Conservation (phyloP, 1,140 invertebrate species). For the Zeugodacus cucurbitae region DNA sequence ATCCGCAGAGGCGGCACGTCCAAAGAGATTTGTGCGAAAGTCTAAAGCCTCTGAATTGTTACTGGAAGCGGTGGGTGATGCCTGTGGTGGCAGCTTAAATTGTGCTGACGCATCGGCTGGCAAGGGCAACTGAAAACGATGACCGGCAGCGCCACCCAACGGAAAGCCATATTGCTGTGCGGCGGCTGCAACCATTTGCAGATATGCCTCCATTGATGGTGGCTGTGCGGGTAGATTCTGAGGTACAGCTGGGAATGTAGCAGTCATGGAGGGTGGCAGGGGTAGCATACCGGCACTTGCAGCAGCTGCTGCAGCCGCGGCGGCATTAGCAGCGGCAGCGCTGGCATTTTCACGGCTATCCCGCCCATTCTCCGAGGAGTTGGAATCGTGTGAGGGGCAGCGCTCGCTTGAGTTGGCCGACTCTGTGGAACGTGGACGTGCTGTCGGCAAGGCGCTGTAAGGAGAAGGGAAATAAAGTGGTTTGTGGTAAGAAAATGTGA, state of each 20-base stretch:
- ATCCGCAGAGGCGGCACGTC: constrained; percentile 56
- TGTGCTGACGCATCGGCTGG: constrained; percentile 67
- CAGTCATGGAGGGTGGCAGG: constrained; percentile 68
- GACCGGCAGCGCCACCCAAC: constrained; percentile 70
- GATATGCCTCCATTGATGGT: constrained; percentile 81
- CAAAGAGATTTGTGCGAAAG: constrained; percentile 60
- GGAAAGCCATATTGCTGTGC: constrained; percentile 79
- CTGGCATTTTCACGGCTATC: constrained; percentile 36
- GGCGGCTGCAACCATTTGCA: constrained; percentile 74
- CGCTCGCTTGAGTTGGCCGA: constrained; percentile 76
- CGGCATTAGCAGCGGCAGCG: constrained; percentile 40
- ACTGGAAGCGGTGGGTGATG: constrained; percentile 61
- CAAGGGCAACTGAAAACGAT: constrained; percentile 69
- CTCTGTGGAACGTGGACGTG: constrained; percentile 81
- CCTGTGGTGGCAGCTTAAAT: constrained; percentile 65
- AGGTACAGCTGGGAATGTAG: constrained; percentile 60
- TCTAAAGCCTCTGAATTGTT: constrained; percentile 61
- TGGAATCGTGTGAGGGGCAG: constrained; percentile 76
- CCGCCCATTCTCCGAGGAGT: constrained; percentile 69
- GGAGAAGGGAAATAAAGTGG: constrained; percentile 52
- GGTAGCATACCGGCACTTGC: constrained; percentile 62
- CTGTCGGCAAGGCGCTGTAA: constrained; percentile 80
- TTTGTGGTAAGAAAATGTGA: neutral
- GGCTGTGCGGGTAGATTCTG: constrained; percentile 76
- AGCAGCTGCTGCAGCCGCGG: constrained; percentile 68